phyloP scores from a whole-genome alignment of 2,797 vertebrate species.

The Tiaroga cobitis region DNA sequence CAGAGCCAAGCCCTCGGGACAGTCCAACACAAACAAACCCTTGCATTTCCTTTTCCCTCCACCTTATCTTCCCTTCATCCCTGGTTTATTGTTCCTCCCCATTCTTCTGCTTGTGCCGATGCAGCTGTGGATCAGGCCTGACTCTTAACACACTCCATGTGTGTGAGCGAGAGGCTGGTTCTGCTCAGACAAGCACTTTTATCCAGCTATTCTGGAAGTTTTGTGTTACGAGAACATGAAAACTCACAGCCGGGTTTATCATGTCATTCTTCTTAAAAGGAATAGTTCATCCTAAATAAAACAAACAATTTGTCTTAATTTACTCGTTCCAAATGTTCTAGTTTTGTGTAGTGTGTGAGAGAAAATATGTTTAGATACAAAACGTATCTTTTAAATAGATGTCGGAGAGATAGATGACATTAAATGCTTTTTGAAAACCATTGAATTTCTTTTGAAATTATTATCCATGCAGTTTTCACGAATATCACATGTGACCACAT shows the following conservation, averaged over 20 bases:
- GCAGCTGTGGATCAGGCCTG: constrained; percentile 30
- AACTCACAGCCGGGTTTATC: neutral
- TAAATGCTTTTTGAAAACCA: neutral
- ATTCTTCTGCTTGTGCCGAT: constrained; percentile 32
- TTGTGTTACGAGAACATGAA: neutral
- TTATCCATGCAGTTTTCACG: neutral
- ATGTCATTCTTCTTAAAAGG: neutral
- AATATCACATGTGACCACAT: neutral
- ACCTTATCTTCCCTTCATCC: constrained; percentile 35
- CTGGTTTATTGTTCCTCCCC: constrained; percentile 32
- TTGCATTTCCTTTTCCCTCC: constrained; percentile 35
- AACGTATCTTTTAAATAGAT: neutral
- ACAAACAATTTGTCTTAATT: neutral
- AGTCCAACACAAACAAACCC: constrained; percentile 36
- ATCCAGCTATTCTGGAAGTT: neutral
- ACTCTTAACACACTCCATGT: constrained; percentile 43
- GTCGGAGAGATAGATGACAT: neutral
- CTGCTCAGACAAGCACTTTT: neutral
- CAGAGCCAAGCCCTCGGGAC: constrained; percentile 26
- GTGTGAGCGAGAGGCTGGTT: neutral
- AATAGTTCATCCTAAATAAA: neutral
- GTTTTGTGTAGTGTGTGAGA: neutral
- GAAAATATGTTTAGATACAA: neutral
- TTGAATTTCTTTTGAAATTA: neutral
- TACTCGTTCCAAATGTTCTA: neutral